A percentile compares a stretch with the other conserved stretches of the same genome.
phyloP scores from a whole-genome alignment of 92 coral and sea anemone species.

The Pocillopora grandis region DNA sequence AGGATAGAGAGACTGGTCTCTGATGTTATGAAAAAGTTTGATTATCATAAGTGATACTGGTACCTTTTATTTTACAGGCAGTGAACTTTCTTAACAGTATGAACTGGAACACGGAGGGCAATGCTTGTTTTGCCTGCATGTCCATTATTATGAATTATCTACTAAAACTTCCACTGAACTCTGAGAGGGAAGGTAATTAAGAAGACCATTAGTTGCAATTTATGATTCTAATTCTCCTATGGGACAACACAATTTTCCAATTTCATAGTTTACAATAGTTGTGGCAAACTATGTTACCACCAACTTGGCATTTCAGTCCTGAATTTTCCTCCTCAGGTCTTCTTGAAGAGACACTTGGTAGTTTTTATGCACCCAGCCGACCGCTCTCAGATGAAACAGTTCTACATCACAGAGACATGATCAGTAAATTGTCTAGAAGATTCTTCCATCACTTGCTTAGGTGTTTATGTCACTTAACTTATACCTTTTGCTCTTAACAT shows the following conservation, averaged over 20 bases:
- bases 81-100: constrained; percentile 96
- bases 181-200: constrained; percentile 76
- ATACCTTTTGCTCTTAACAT: no score
- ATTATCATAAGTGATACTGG: not conserved
- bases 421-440: constrained; percentile 90
- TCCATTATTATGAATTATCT: constrained; percentile 82
- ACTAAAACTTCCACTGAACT: constrained; percentile 83
- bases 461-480: constrained; percentile 28
- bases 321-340: constrained; percentile 48
- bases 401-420: constrained; percentile 88
- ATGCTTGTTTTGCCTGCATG: constrained; percentile 88
- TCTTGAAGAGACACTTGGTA: constrained; percentile 97
- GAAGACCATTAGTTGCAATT: not conserved
- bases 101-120: constrained; percentile 98
- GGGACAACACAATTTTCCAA: no score
- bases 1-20: no score
- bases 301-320: no score
- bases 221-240: no score
- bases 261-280: no score
- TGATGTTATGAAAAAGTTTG: no score
- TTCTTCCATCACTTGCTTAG: constrained; percentile 93
- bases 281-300: no score
- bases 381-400: constrained; percentile 94
- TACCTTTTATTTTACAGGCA: constrained; percentile 61
- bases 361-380: constrained; percentile 96